Base-by-base conservation (phyloP, 2,888 invertebrate species). In the Julus scanicus region DNA sequence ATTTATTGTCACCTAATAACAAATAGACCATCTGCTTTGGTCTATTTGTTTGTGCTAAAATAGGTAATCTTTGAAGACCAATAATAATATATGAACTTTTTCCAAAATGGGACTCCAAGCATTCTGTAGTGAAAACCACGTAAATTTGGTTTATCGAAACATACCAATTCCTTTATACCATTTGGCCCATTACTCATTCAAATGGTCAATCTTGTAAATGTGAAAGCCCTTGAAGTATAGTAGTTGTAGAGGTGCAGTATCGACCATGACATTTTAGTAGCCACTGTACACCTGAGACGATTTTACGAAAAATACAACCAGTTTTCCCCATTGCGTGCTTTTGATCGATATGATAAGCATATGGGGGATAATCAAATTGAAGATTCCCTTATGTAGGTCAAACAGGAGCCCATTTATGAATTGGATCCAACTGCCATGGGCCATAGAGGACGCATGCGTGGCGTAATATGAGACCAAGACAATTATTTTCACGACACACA, bases 301-400 rank as follows among this genome's bases (percentile, higher is more conserved):
- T 57, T 15, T 57, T 57, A 11, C 11, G 15, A 57, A 15, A 57
- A 15, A 57, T 17, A 15, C 57, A 15, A 15, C 57, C 57, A 57
- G 57, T 57, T 57, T 57, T 48, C 48, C 57, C 15, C 29, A 15
- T 57, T 57, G 57, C 57, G 57, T 57, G 57, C 15, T 11, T 57
- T 57, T 57, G 57, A 57, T 57, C 15, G 11, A 11, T 15, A 11
- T 17, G 57, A 57, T 57, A 57, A 57, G 57, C 57, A 17, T 57
- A 57, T 57, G 57, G 57, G 57, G 57, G 57, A 57, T 57, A 57
- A 57, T 57, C 57, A 57, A 57, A 57, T 57, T 57, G 57, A 57
- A 57, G 57, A 57, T 57, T 11, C 15, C 57, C 57, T 48, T 4
- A 57, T 57, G 57, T 57, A 57, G 57, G 57, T 57, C 57, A 57